Conservation (phyloP, 2,888 invertebrate species). For the Hesperia comma region DNA sequence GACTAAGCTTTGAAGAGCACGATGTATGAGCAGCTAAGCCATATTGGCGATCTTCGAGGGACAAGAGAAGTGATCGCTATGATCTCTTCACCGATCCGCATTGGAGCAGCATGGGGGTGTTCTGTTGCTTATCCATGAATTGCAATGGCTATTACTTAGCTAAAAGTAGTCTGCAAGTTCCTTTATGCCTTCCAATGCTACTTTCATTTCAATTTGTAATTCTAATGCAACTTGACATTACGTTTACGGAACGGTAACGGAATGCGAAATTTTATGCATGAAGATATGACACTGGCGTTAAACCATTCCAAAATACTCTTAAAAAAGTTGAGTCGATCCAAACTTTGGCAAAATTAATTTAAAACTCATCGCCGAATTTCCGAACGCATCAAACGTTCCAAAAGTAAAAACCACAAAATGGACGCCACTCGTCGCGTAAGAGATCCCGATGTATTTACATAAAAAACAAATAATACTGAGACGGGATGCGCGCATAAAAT, state of each 20-base stretch:
- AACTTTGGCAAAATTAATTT: conserved; percentile 40
- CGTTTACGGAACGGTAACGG: not conserved
- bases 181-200: not conserved
- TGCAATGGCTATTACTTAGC: not conserved
- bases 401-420: conserved; percentile 71
- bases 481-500: conserved; percentile 83
- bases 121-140: not conserved
- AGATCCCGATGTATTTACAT: conserved; percentile 79
- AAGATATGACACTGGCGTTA: not conserved
- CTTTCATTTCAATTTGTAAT: conserved; percentile 6
- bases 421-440: conserved; percentile 72
- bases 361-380: conserved; percentile 66
- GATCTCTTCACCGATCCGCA: too few species aligned
- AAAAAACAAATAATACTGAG: conserved; percentile 82
- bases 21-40: too few species aligned
- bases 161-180: not conserved
- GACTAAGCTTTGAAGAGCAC: too few species aligned
- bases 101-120: too few species aligned
- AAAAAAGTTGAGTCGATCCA: conserved; percentile 5
- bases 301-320: not conserved
- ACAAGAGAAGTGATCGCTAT: too few species aligned
- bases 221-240: conserved; percentile 3
- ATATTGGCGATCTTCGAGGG: too few species aligned
- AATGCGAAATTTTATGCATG: not conserved
- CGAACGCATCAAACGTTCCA: conserved; percentile 66